Base-by-base conservation (phyloP, 2,113 vertebrate genomes). In the Eptatretus burgeri region DNA sequence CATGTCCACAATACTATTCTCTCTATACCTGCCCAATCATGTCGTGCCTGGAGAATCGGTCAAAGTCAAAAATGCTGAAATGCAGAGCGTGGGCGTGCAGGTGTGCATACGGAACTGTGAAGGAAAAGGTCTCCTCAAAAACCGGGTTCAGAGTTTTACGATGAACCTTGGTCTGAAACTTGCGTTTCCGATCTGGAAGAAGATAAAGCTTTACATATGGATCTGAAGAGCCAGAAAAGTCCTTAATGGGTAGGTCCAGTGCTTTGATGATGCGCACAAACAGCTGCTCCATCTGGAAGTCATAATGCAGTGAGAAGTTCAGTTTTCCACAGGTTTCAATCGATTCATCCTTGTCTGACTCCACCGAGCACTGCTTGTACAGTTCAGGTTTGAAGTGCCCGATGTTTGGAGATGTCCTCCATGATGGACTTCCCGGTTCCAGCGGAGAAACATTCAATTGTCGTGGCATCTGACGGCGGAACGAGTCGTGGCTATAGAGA, bases 141-240 rank as follows among this genome's bases (percentile, higher is more conserved):
- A 80, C 85, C 68, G 91, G 89, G 67, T 96, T 93, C 67, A 98
- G 81, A 2, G 85, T 96, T 76, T 98, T 98, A 71, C 91, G 80
- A 73, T 98, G 91, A 62, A 96, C 91, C 0, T 88, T 81, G 0
- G 91, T 98, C 79, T 98, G 89, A 76, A 93, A 84, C 75, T 98
- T 96, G 64, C 83, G 95, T 70, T 98, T 98, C 73, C 91, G 83
- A 70, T 98, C 89, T 0, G 91, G 91, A 70, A 98, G 75, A 71
- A 98, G 82, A 77, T 98, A 98, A 76, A 98, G 76, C 75, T 98
- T 98, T 70, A 98, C 91, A 0, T 94, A 98, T 41, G 91, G 91
- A 68, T 98, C 91, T 5, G 91, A 98, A 64, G 85, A 93, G 73
- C 91, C 91, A 0, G 86, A 98, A n/a, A 98, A 78, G 72, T 98